phyloP scores from a whole-genome alignment of 2,113 vertebrate genomes.

The Sterna hirundo region DNA sequence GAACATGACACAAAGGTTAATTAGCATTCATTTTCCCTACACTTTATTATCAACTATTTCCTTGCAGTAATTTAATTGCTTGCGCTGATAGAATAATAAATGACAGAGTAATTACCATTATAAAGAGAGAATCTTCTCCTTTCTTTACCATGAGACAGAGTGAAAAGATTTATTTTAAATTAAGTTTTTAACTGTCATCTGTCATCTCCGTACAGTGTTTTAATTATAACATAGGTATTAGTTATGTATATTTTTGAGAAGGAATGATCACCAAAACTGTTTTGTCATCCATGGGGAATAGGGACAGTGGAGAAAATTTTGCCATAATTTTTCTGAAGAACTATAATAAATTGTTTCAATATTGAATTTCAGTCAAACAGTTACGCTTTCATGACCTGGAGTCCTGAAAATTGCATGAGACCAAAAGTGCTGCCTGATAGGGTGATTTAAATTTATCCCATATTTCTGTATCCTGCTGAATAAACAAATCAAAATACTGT shows the following conservation, averaged over 20 bases:
- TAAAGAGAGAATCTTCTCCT: constrained; percentile 99
- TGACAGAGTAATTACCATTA: constrained; percentile 99
- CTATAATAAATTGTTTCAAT: constrained; percentile 71
- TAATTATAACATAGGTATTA: constrained; percentile 99
- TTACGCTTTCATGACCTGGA: constrained; percentile 51
- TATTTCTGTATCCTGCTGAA: constrained; percentile 14
- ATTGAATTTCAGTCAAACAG: constrained; percentile 68
- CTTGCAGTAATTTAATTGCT: constrained; percentile 99
- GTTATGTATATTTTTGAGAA: constrained; percentile 92
- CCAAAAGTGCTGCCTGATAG: constrained; percentile 30
- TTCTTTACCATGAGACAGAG: constrained; percentile 99
- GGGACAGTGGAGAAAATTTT: constrained; percentile 66
- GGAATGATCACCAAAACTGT: constrained; percentile 80
- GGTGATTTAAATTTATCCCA: constrained; percentile 31
- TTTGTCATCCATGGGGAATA: constrained; percentile 70
- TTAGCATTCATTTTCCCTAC: constrained; percentile 98
- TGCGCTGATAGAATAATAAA: constrained; percentile 99
- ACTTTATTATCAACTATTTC: constrained; percentile 99
- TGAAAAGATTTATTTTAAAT: constrained; percentile 99
- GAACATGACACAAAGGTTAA: constrained; percentile 99
- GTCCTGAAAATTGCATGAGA: constrained; percentile 57
- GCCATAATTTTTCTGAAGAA: constrained; percentile 70
- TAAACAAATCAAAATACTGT: constrained; percentile 58
- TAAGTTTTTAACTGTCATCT: constrained; percentile 99
- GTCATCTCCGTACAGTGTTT: constrained; percentile 96